A percentile compares a stretch with the other conserved stretches of the same genome.
Evolutionary conservation across 23 tunicate genomes (phyloP).

Genomic region (Ascidia mentula): DNA sequence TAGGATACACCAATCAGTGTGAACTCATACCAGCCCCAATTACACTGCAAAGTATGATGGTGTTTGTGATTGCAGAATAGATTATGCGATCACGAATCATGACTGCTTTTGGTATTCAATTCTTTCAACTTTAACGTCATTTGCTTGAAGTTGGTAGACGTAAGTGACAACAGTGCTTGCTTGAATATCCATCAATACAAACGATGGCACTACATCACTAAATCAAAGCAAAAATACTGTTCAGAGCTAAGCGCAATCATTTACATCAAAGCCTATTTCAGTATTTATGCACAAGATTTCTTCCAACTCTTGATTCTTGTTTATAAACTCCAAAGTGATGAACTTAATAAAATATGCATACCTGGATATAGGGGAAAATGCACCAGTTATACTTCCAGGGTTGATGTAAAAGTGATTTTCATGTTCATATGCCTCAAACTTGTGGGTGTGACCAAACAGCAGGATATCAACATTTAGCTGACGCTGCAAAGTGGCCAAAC

Average conservation of each 20-base stretch:
- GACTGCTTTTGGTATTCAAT: constrained; percentile 74
- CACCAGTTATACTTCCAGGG: constrained; percentile 96
- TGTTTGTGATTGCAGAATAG: no score
- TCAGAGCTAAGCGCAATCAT: neutral
- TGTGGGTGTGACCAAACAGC: constrained; percentile 92
- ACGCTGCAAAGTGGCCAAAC: constrained; percentile 87
- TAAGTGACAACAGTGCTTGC: constrained; percentile 87
- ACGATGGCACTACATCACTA: constrained; percentile 80
- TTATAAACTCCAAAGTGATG: neutral
- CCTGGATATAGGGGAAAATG: constrained; percentile 82
- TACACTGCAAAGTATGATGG: no score
- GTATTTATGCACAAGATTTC: no score
- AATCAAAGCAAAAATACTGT: neutral
- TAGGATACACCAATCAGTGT: no score
- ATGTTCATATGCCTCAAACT: constrained; percentile 92
- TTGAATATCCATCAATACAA: constrained; percentile 94
- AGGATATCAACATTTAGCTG: constrained; percentile 92
- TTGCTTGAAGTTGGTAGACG: constrained; percentile 81
- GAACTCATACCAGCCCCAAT: no score
- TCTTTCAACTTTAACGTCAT: constrained; percentile 86
- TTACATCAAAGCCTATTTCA: no score
- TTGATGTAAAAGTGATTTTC: constrained; percentile 88
- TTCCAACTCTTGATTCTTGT: neutral
- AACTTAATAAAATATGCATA: neutral
- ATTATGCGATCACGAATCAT: no score